Evolutionary conservation across 37 sponge, comb jelly and placozoan species (phyloP).

Genomic region (Geodia barretti): DNA sequence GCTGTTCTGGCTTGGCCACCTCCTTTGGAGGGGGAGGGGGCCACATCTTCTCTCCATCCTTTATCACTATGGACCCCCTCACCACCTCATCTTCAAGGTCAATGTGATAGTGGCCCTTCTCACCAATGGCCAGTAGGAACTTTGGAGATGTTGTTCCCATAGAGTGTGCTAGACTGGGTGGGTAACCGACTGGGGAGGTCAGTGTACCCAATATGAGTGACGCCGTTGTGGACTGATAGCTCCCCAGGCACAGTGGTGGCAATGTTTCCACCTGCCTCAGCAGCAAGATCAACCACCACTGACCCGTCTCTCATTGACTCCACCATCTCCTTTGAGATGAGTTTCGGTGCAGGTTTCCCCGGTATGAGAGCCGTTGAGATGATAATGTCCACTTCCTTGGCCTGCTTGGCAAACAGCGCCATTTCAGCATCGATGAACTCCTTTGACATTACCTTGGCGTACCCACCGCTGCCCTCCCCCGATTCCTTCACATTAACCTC

Average conservation of each 20-base stretch:
- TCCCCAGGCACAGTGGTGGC: slow-evolving; percentile 86
- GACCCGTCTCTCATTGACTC: slow-evolving; percentile 94
- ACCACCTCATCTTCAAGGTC: slow-evolving; percentile 93
- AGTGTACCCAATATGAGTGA: slow-evolving; percentile 91
- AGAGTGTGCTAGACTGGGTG: slow-evolving; percentile 88
- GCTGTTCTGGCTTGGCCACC: slow-evolving; percentile 13
- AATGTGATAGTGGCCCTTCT: slow-evolving; percentile 44
- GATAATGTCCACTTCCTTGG: slow-evolving; percentile 92
- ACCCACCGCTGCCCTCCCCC: slow-evolving; percentile 92
- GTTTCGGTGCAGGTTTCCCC: slow-evolving; percentile 90
- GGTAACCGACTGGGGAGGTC: slow-evolving; percentile 90
- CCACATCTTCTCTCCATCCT: slow-evolving; percentile 78
- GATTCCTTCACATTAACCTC: slow-evolving; percentile 79
- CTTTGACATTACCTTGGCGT: slow-evolving; percentile 94
- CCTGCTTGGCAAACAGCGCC: slow-evolving; percentile 94
- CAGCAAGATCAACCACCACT: slow-evolving; percentile 92
- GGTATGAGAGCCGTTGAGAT: slow-evolving; percentile 94
- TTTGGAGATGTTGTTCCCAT: slow-evolving; percentile 91
- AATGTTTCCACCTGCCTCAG: slow-evolving; percentile 92
- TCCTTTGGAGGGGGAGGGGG: slow-evolving; percentile 80
- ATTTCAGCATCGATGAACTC: slow-evolving; percentile 92
- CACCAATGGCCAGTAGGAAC: slow-evolving; percentile 73
- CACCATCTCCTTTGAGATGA: slow-evolving; percentile 87
- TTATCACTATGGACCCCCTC: slow-evolving; percentile 77
- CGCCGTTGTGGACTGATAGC: slow-evolving; percentile 78